Conservation (phyloP, 2,888 invertebrate species). For the Ichneumoninae sp. region DNA sequence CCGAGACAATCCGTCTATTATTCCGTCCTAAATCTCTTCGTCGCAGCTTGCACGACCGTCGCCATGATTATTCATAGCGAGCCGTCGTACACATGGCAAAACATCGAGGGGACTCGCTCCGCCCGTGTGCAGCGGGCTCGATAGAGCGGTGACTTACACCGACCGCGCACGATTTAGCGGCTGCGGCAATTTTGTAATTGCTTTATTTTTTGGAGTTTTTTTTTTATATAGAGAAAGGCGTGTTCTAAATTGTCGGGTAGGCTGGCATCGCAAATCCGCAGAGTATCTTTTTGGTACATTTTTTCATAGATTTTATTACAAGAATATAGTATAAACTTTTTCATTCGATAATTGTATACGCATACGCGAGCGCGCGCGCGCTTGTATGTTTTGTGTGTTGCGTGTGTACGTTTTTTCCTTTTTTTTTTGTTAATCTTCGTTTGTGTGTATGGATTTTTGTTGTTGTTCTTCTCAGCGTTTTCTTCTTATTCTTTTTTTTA, state of each 20-base stretch:
- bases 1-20: constrained; percentile 11
- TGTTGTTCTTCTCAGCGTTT: constrained; percentile 33
- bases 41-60: neutral
- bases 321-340: constrained; percentile 84
- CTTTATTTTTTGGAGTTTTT: neutral
- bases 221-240: neutral
- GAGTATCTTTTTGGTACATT: constrained; percentile 58
- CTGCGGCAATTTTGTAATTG: constrained; percentile 1
- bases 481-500: constrained; percentile 70
- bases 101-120: neutral
- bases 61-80: constrained; percentile 10
- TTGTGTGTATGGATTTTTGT: constrained; percentile 50
- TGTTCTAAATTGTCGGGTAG: neutral
- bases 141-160: neutral
- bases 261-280: neutral
- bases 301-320: constrained; percentile 82
- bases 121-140: neutral
- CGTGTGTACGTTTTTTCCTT: constrained; percentile 40
- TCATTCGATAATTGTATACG: constrained; percentile 70
- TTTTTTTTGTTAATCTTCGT: constrained; percentile 33
- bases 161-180: neutral
- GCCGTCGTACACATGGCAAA: neutral
- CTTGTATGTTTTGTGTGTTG: constrained; percentile 44
- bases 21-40: neutral
- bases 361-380: constrained; percentile 43